phyloP scores from a whole-genome alignment of 2,797 vertebrate species.

The Scolopax bukidnonensis region DNA sequence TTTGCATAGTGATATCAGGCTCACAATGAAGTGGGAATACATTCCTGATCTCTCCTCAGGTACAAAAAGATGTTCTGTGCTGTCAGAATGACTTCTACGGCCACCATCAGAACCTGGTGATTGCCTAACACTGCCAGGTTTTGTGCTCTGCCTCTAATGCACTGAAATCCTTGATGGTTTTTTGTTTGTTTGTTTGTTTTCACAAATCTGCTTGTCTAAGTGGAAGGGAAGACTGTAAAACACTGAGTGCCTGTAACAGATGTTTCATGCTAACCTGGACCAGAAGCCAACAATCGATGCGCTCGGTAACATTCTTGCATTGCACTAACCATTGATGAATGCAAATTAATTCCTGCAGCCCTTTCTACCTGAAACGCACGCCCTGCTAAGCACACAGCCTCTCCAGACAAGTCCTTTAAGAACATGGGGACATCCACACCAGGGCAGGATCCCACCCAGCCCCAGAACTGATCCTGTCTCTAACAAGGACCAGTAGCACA shows the following conservation, averaged over 20 bases:
- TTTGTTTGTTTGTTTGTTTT: neutral
- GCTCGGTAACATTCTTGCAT: neutral
- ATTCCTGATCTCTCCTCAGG: neutral
- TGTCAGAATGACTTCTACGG: neutral
- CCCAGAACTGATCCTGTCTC: neutral
- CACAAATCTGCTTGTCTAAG: neutral
- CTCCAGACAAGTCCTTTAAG: neutral
- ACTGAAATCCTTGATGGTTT: neutral
- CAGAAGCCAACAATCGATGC: neutral
- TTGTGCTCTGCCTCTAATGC: neutral
- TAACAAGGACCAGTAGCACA: neutral
- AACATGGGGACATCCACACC: neutral
- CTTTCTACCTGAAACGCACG: neutral
- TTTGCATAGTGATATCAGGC: neutral
- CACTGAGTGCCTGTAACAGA: neutral
- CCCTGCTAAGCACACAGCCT: neutral
- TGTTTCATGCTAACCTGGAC: fast-evolving
- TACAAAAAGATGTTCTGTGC: neutral
- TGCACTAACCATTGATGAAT: neutral
- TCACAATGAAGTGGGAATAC: neutral
- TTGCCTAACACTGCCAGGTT: fast-evolving
- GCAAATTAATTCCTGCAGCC: neutral
- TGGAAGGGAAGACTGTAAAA: neutral
- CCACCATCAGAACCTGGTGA: neutral
- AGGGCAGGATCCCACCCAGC: neutral